These are phyloP conservation scores for Anastrepha obliqua DNA, from an alignment of 1,140 invertebrate species.

Conservation along the genomic window DNA sequence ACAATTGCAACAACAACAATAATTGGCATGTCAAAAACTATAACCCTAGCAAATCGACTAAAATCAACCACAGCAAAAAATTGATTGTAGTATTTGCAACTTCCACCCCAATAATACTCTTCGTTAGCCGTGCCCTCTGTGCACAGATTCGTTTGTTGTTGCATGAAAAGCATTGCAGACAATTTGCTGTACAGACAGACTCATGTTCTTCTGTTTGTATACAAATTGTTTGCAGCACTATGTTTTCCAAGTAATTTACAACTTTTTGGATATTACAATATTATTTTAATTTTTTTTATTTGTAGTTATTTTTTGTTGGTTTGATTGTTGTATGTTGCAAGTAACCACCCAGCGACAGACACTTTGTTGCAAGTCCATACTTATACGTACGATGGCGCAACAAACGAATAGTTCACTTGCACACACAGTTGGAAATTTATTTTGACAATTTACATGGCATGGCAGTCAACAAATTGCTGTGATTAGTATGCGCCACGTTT, in stretches of 20 bases:
- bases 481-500: conserved; percentile 54
- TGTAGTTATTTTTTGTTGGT: conserved; percentile 4
- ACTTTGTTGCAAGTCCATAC: conserved; percentile 23
- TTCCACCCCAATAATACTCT: not conserved
- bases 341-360: conserved; percentile 5
- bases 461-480: conserved; percentile 55
- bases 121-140: conserved; percentile 17
- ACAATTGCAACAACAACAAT: not conserved
- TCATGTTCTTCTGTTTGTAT: not conserved
- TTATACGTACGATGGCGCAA: not conserved
- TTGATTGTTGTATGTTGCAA: not conserved
- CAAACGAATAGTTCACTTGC: not conserved
- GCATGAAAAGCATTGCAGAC: conserved; percentile 27
- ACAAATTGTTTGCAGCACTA: conserved; percentile 20
- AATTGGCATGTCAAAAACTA: conserved; percentile 27
- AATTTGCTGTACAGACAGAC: not conserved
- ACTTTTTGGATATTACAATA: conserved; percentile 34
- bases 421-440: conserved; percentile 54
- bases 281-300: conserved; percentile 36
- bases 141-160: not conserved
- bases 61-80: conserved; percentile 15
- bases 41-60: conserved; percentile 5
- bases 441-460: conserved; percentile 58
- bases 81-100: not conserved
- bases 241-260: conserved; percentile 43